Conservation (phyloP, 2,797 vertebrate species). For the Hoplostethus atlanticus region DNA sequence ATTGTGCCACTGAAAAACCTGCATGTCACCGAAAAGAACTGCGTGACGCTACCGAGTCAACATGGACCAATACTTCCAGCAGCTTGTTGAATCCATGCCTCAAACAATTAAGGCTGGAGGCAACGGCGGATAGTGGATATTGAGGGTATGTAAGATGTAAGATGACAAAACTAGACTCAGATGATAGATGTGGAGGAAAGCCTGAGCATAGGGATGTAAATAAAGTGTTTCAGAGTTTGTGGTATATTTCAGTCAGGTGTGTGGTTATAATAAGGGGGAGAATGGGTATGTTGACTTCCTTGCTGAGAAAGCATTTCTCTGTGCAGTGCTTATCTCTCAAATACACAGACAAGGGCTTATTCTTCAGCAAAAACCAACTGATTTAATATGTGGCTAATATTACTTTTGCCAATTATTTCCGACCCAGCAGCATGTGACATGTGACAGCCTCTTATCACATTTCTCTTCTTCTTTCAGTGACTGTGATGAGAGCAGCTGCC, state of each 20-base stretch:
- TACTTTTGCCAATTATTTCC: constrained; percentile 39
- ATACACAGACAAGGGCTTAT: constrained; percentile 25
- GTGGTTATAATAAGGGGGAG: constrained; percentile 33
- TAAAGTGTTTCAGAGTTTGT: constrained; percentile 1
- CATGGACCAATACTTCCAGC: constrained; percentile 2
- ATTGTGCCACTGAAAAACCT: constrained; percentile 37
- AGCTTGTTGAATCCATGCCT: constrained; percentile 9
- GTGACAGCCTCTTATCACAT: constrained; percentile 19
- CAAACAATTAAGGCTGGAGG: constrained; percentile 11
- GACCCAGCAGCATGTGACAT: constrained; percentile 11
- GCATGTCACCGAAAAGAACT: neutral
- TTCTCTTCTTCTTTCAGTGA: constrained; percentile 18
- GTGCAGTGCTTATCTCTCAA: constrained; percentile 41
- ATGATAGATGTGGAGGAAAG: constrained; percentile 9
- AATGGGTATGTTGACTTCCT: constrained; percentile 34
- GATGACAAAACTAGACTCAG: neutral
- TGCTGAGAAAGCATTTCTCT: constrained; percentile 55
- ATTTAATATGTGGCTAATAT: constrained; percentile 41
- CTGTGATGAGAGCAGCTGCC: neutral
- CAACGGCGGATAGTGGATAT: too few relatives aligned
- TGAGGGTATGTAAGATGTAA: neutral
- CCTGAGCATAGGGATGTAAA: constrained; percentile 2
- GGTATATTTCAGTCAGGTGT: constrained; percentile 30
- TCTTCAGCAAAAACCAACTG: constrained; percentile 15
- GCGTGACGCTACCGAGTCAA: neutral